phyloP scores from a whole-genome alignment of 2,113 vertebrate genomes.

The Cyrtonyx montezumae region DNA sequence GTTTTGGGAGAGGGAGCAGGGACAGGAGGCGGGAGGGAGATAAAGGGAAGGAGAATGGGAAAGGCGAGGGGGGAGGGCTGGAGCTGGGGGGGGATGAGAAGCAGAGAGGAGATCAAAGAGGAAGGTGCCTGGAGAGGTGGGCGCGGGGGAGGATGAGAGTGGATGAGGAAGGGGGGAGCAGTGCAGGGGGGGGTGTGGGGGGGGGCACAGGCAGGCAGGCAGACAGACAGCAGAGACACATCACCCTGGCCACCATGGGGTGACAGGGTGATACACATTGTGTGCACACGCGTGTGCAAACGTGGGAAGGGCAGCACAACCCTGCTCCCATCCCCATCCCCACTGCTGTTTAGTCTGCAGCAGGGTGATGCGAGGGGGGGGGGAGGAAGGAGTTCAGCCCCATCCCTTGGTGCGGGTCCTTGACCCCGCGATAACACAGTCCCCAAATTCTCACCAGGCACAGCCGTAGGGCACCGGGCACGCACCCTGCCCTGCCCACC shows the following conservation, averaged over 20 bases:
- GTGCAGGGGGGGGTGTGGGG: neutral
- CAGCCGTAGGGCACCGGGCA: neutral
- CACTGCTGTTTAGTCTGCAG: neutral
- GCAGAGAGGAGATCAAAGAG: conserved; percentile 13
- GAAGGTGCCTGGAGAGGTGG: neutral
- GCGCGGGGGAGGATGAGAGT: neutral
- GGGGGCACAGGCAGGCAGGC: neutral
- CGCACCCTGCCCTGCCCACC: neutral
- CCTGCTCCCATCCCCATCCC: neutral
- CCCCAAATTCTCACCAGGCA: neutral
- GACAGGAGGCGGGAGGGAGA: neutral
- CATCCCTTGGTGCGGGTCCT: neutral
- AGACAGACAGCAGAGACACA: neutral
- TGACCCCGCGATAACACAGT: neutral
- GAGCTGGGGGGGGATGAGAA: neutral
- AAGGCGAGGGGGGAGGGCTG: neutral
- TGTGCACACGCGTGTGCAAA: neutral
- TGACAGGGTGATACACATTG: neutral
- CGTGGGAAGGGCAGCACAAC: neutral
- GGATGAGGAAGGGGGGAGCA: neutral
- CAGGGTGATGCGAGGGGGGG: neutral
- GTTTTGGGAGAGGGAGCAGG: neutral
- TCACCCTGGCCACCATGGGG: neutral
- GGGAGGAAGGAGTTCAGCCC: neutral
- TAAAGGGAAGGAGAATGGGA: neutral